phyloP scores from a whole-genome alignment of 2,797 vertebrate genomes.

The Cheirogaleus major region DNA sequence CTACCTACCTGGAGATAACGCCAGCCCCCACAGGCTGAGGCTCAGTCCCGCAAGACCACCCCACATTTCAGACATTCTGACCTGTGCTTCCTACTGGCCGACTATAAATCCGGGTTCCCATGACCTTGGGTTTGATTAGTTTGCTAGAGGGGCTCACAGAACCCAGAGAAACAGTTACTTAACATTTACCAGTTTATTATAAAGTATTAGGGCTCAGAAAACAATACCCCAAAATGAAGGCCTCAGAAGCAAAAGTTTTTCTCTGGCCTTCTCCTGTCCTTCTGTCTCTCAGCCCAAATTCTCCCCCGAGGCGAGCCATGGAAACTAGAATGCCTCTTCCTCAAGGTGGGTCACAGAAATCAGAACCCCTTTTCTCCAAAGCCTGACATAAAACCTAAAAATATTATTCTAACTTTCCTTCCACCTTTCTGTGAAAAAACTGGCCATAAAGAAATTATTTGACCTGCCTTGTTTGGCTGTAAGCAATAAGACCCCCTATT shows the following conservation, averaged over 20 bases:
- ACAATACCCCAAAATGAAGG: neutral
- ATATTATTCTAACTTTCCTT: neutral
- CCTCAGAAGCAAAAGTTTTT: neutral
- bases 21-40: neutral
- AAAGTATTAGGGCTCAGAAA: neutral
- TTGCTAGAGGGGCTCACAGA: neutral
- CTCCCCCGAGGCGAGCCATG: neutral
- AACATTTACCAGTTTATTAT: too few relatives aligned
- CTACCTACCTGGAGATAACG: too few relatives aligned
- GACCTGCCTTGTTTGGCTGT: neutral
- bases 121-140: neutral
- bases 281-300: neutral
- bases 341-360: neutral
- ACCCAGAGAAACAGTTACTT: neutral
- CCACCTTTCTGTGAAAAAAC: neutral
- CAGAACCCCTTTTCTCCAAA: neutral
- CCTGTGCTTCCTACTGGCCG: neutral
- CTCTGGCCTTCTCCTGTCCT: neutral
- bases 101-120: neutral
- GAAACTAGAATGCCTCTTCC: neutral
- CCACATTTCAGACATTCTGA: neutral
- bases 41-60: neutral
- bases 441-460: neutral
- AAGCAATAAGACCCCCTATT: neutral
- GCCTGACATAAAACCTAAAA: neutral